Percentiles rank a stretch among this genome's conserved stretches.
phyloP scores from a whole-genome alignment of 2,797 vertebrate species.

The Triplophysa bombifrons region DNA sequence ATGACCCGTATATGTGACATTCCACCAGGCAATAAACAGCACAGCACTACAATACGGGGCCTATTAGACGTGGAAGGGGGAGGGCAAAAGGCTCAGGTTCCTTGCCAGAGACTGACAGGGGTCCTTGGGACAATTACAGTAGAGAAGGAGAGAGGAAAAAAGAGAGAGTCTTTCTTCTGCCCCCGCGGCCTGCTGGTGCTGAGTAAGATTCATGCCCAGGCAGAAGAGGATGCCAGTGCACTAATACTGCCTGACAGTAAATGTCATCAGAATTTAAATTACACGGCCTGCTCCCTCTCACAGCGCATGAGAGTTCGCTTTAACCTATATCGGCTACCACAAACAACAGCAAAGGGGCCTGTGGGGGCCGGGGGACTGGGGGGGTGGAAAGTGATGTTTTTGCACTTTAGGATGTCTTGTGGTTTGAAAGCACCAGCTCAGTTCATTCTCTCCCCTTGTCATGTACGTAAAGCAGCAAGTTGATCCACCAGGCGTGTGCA shows the following conservation, averaged over 20 bases:
- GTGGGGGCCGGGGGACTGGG: slow-evolving; percentile 23
- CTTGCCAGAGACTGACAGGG: slow-evolving; percentile 42
- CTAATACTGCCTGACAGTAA: slow-evolving; percentile 84
- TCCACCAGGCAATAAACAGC: slow-evolving; percentile 65
- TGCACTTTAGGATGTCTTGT: slow-evolving; percentile 71
- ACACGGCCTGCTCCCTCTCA: slow-evolving; percentile 74
- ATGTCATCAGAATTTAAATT: slow-evolving; percentile 88
- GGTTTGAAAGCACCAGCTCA: slow-evolving; percentile 74
- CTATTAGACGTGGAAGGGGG: slow-evolving; percentile 18
- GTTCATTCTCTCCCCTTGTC: slow-evolving; percentile 57
- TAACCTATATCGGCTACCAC: slow-evolving; percentile 76
- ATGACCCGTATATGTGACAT: slow-evolving; percentile 72
- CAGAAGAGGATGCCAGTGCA: slow-evolving; percentile 71
- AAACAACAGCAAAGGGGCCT: slow-evolving; percentile 69
- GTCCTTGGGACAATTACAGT: slow-evolving; percentile 46
- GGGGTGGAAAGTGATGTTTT: slow-evolving; percentile 57
- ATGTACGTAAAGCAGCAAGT: slow-evolving; percentile 65
- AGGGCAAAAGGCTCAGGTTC: slow-evolving; percentile 27
- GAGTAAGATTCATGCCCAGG: slow-evolving; percentile 75
- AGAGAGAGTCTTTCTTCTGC: slow-evolving; percentile 70
- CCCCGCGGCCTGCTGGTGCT: slow-evolving; percentile 75
- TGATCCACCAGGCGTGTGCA: slow-evolving; percentile 65
- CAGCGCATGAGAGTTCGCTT: slow-evolving; percentile 75
- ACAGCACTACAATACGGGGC: slow-evolving; percentile 19
- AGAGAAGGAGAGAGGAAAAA: slow-evolving; percentile 63